Evolutionary conservation across 1,140 invertebrate genomes (phyloP), one percentile per base, ranked within the genome.

Genomic region (Bombus affinis): DNA sequence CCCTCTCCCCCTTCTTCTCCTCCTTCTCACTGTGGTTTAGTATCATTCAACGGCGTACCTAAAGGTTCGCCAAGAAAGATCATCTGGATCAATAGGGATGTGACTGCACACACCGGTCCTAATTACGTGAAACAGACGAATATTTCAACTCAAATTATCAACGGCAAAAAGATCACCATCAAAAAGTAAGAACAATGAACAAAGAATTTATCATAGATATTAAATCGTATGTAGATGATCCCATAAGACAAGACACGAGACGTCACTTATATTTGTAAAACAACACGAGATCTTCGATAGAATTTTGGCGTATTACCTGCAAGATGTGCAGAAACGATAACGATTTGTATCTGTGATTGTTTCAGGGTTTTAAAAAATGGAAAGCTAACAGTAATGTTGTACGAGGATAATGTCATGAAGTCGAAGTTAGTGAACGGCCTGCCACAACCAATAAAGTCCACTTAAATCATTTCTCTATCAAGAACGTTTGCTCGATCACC

Each of bases 111-210:
- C 70, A 93, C 95, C 47, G 95, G 95, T 73, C 0, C 0, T 39
- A 0, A 0, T 1, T 0, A 0, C 8, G 96, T 98, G 86, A 98
- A 97, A 93, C 96, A 97, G 92, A 98, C 98, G 47, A 98, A 98
- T 44, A 99, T 98, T 59, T 99, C 98, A 32, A 99, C 99, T 62
- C 97, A 98, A 92, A 97, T 98, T 93, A 97, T 99, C 85, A 98
- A 99, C 95, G 99, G 99, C 71, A 99, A 99, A 95, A 99, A 99
- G 95, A 97, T 99, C 91, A 98, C 98, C 81, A 99, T 99, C 72
- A 99, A 99, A 96, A 99, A 97, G 98, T 99, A 95, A 97, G 97
- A 96, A 22, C n/a, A 6, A 71, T 4, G 44, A 10, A 3, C 0
- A 12, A 39, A 22, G 22, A 39, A 18, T 28, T 70, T 65, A 35